Evolutionary conservation across 2,888 invertebrate species (phyloP).

Genomic region (Eucera pruinosa): DNA sequence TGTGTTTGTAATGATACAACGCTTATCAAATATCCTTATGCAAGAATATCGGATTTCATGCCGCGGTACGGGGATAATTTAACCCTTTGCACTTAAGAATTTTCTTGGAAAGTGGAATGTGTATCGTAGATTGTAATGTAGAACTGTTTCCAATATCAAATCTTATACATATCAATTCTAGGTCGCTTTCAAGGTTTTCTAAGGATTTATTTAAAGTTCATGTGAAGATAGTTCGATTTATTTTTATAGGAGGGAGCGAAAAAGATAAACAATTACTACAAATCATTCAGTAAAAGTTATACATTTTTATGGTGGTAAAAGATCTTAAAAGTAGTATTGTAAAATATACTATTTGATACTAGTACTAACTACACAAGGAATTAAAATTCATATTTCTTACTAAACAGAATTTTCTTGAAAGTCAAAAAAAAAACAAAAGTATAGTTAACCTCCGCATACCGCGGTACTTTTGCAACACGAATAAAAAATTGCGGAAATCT

Average conservation of each 20-base stretch:
- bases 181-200: not conserved
- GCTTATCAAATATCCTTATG: constrained; percentile 40
- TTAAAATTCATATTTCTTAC: not conserved
- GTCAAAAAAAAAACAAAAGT: too few species aligned
- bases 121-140: not conserved
- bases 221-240: not conserved
- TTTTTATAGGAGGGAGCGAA: not conserved
- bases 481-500: too few species aligned
- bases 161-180: constrained; percentile 21
- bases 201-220: not conserved
- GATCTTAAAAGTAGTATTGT: too few species aligned
- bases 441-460: too few species aligned
- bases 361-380: too few species aligned
- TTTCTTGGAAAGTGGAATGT: not conserved
- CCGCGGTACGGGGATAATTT: not conserved
- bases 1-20: constrained; percentile 45
- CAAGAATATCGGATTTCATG: constrained; percentile 20
- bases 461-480: too few species aligned
- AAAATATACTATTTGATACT: too few species aligned
- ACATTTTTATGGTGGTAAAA: too few species aligned
- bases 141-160: constrained; percentile 4
- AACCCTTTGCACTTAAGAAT: constrained; percentile 31
- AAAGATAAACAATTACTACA: too few species aligned
- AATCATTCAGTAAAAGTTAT: too few species aligned
- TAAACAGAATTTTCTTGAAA: not conserved